Conservation (phyloP, 1,140 invertebrate species). For the Asobara japonica region DNA sequence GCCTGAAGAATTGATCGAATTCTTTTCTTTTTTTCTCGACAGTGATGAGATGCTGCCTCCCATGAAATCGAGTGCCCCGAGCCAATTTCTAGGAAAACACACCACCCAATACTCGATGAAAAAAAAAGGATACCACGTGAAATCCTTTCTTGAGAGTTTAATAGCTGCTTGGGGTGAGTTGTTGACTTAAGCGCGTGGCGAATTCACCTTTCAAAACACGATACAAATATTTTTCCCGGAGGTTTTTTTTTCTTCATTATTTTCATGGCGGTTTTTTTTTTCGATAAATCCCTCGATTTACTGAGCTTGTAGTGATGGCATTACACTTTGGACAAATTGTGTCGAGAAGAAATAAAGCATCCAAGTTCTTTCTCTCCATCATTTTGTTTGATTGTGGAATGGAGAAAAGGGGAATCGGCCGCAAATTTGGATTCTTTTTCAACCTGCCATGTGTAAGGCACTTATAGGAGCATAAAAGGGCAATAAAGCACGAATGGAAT, state of each 20-base stretch:
- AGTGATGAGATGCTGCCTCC: constrained; percentile 10
- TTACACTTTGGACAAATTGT: neutral
- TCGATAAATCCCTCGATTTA: neutral
- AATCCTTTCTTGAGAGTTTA: constrained; percentile 33
- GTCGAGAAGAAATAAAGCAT: constrained; percentile 12
- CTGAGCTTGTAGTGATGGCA: neutral
- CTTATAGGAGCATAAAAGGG: neutral
- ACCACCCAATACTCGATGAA: constrained; percentile 21
- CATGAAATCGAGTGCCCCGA: constrained; percentile 26
- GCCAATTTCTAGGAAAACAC: constrained; percentile 30
- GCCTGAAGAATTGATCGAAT: constrained; percentile 33
- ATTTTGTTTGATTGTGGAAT: neutral
- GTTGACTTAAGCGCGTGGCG: constrained; percentile 65
- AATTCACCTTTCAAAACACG: constrained; percentile 57
- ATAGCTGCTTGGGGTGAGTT: constrained; percentile 35
- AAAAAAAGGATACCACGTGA: constrained; percentile 28
- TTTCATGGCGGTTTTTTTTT: neutral
- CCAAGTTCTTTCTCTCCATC: neutral
- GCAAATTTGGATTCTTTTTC: neutral
- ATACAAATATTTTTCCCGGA: constrained; percentile 16
- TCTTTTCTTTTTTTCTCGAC: neutral
- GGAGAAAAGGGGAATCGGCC: neutral
- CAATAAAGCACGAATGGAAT: neutral
- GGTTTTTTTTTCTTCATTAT: constrained; percentile 13
- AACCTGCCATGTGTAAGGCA: neutral